Conservation (phyloP, 2,113 vertebrate genomes). For the Desmodus rotundus region DNA sequence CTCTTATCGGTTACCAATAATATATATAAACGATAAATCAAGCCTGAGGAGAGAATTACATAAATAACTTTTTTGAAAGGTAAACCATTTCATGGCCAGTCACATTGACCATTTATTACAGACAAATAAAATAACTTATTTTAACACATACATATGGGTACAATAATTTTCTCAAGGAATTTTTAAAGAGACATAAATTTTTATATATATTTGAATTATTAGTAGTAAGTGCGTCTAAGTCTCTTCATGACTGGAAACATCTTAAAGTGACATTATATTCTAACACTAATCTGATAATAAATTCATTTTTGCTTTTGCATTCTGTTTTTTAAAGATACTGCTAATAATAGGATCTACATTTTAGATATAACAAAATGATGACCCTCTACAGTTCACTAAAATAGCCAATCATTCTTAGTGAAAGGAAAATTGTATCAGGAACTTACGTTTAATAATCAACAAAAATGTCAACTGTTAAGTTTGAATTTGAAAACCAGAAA, state of each 20-base stretch:
- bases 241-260: not conserved
- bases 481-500: not conserved
- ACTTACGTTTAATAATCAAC: not conserved
- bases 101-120: not conserved
- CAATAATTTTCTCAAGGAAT: not conserved
- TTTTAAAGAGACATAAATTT: not conserved
- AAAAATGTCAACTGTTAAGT: not conserved
- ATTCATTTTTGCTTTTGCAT: not conserved
- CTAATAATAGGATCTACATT: not conserved
- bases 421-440: not conserved
- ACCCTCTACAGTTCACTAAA: not conserved
- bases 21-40: not conserved
- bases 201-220: not conserved
- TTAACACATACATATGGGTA: not conserved
- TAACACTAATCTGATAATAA: not conserved
- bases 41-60: not conserved
- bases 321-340: not conserved
- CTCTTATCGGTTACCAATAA: not conserved
- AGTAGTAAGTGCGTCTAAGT: not conserved
- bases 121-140: constrained; percentile 23
- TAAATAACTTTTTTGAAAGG: not conserved
- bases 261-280: not conserved
- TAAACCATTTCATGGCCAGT: not conserved
- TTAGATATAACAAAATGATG: not conserved
- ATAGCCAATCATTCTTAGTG: not conserved